phyloP scores from a whole-genome alignment of 2,113 vertebrate species.

The Xenopus laevis region DNA sequence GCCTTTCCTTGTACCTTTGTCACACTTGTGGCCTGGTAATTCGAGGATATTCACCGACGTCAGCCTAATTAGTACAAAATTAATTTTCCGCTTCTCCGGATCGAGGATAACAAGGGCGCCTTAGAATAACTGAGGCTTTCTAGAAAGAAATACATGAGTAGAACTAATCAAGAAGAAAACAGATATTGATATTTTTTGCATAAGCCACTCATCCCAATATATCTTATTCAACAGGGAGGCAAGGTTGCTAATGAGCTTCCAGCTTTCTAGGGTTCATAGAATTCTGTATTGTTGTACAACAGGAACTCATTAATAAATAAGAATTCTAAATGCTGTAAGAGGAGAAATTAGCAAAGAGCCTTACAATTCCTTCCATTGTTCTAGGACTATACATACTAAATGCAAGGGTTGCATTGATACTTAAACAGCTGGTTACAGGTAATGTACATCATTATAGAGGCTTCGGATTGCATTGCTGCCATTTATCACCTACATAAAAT shows the following conservation, averaged over 20 bases:
- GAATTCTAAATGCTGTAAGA: conserved; percentile 15
- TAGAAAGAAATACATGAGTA: conserved; percentile 4
- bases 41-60: conserved; percentile 69
- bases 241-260: background rate
- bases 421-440: too few species aligned
- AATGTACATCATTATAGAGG: too few species aligned
- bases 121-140: conserved; percentile 42
- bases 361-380: background rate
- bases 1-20: conserved; percentile 49
- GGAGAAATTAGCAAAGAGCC: background rate
- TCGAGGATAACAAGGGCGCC: conserved; percentile 62
- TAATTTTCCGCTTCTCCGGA: conserved; percentile 81
- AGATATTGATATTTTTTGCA: conserved; percentile 25
- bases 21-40: conserved; percentile 75
- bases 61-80: conserved; percentile 85
- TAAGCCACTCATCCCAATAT: conserved; percentile 7
- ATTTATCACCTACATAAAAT: too few species aligned
- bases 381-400: background rate
- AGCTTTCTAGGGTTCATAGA: background rate
- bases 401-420: too few species aligned
- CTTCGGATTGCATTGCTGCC: too few species aligned
- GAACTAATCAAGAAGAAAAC: conserved; percentile 53
- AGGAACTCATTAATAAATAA: conserved; percentile 23
- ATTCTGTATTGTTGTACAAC: conserved; percentile 9
- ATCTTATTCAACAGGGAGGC: conserved; percentile 5